Evolutionary conservation across 2,113 vertebrate species (phyloP).

Genomic region (Trogon surrucura): DNA sequence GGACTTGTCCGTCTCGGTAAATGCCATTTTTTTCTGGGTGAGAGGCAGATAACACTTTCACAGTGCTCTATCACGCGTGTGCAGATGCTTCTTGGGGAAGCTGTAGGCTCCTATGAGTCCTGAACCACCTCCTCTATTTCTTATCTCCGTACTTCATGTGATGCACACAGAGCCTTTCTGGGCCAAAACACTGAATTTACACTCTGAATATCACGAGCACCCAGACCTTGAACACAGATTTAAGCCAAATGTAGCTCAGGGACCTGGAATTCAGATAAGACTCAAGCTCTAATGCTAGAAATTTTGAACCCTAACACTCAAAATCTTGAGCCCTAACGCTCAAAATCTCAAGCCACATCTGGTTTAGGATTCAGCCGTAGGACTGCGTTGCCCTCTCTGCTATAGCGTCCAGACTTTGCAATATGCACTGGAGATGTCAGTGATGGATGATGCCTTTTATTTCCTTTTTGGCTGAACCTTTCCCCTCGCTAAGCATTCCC

Average conservation of each 20-base stretch:
- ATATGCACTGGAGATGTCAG: background rate
- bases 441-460: background rate
- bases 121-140: background rate
- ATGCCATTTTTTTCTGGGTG: background rate
- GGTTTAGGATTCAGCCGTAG: background rate
- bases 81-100: background rate
- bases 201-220: background rate
- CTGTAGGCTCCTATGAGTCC: background rate
- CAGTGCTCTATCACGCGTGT: background rate
- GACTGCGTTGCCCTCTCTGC: background rate
- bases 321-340: background rate
- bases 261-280: background rate
- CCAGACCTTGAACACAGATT: background rate
- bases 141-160: background rate
- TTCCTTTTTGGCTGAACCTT: constrained; percentile 9
- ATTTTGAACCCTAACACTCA: no score
- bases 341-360: background rate
- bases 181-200: background rate
- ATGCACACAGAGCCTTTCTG: background rate
- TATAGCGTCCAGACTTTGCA: background rate
- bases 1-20: background rate
- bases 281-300: background rate
- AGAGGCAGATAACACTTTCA: background rate
- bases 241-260: background rate
- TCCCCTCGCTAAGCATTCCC: background rate